Base-by-base conservation (phyloP, 2,797 vertebrate genomes). In the Tapera naevia region DNA sequence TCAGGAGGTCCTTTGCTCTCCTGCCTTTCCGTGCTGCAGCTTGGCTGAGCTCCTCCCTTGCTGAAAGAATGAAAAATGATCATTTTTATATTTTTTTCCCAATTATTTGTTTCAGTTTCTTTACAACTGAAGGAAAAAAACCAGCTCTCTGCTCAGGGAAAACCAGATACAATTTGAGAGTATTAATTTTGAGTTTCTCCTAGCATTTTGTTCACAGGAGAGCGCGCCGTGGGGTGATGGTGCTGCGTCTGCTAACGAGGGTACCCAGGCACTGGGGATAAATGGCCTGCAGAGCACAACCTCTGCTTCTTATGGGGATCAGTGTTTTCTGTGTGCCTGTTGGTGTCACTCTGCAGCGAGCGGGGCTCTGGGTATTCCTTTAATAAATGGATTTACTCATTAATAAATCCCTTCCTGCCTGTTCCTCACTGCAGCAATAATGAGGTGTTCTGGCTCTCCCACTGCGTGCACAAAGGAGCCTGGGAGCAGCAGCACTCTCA, bases 141-240 rank as follows among this genome's bases (percentile, higher is more conserved):
- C n/a, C 0, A 10, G 23, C 24, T 54, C 13, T 51, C 30, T 3
- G 17, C 39, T 75, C 51, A 41, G 43, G 17, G 37, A 32, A 37
- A 56, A 17, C 1, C 7, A 8, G 11, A 10, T 3, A 18, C 32
- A 3, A 30, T 35, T 75, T 39, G 13, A 54, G 58, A 28, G 58
- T 3, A 41, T 32, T 39, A 30, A 46, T 64, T 32, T 12, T 2
- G 7, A 32, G 14, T 7, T 56, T 23, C 24, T 51, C 15, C 51
- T 9, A 8, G 39, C 3, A 0, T 8, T 56, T 2, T 4, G 21
- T 4, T 23, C 58, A n/a, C 2, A 1, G 61, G 25, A 41, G 56
- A 43, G 3, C 6, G 15, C 7, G 5, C 10, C 41, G 5, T 0
- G 4, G 65, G 37, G 13, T 1, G 10, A 30, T 27, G 3, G 37